Evolutionary conservation across 1,140 invertebrate species (phyloP), one percentile per base, ranked within the genome.

Genomic region (Drosophila mojavensis): DNA sequence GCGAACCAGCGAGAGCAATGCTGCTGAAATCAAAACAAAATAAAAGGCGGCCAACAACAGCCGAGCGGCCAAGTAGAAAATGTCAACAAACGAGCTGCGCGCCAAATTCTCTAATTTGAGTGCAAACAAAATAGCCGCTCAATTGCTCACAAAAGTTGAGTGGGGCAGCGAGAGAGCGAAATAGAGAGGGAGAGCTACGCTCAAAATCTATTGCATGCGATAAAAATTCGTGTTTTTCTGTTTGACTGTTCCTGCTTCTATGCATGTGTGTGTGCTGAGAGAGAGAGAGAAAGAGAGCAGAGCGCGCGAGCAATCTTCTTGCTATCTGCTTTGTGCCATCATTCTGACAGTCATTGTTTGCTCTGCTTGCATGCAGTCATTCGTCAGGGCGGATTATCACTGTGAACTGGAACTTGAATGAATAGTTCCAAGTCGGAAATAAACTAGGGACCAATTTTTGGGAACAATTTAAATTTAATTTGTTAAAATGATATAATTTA

Each of bases 1-100:
- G 50, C 4, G 41, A 28, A 43, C 17, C 60, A 26, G 33, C 11
- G 39, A 7, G 26, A 54, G 53, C 28, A 28, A 54, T 7, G 15
- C 4, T 28, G 17, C 30, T 59, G 45, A 71, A 75, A 89, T 74
- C 84, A 90, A 90, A 89, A 89, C 84, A 89, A 83, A 76, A 36
- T 24, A 53, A 84, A 78, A 56, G 26, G 58, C 81, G 66, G 67
- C 76, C 75, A 72, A 61, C 75, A 72, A 61, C 28, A 45, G 15
- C 5, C 36, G 33, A 17, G 45, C 65, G 45, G 48, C 68, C 73
- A 75, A 62, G 70, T 81, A 75, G 67, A 86, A 90, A 91, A 91
- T 83, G 83, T 88, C 88, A 91, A 91, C 88, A 91, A 89, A 91
- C 80, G 69, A 90, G 68, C 56, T 77, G 88, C 83, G 78, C 89